phyloP scores from a whole-genome alignment of 1,140 invertebrate genomes.

The Tetramorium parvispinum region DNA sequence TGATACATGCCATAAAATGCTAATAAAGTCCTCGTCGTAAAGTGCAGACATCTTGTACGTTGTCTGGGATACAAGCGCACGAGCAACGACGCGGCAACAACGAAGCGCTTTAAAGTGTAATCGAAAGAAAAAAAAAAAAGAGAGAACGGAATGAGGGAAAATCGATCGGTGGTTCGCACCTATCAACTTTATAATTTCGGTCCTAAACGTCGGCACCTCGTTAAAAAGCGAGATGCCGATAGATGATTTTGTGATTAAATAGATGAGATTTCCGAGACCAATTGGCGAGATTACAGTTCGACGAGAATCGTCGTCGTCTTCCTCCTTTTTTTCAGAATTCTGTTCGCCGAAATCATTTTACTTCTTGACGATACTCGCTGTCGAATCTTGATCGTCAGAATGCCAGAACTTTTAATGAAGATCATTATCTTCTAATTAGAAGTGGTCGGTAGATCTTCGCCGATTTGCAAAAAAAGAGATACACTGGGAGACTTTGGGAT shows the following conservation, averaged over 20 bases:
- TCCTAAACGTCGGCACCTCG: slow-evolving; percentile 57
- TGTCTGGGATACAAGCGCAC: slow-evolving; percentile 44
- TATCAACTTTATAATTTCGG: slow-evolving; percentile 58
- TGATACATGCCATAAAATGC: slow-evolving; percentile 75
- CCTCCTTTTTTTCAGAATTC: neutral
- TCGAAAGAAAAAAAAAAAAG: neutral
- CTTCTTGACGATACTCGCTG: neutral
- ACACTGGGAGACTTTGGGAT: neutral
- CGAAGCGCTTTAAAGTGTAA: slow-evolving; percentile 5
- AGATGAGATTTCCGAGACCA: neutral
- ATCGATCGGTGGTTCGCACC: slow-evolving; percentile 58
- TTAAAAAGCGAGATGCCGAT: slow-evolving; percentile 16
- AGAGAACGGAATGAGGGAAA: slow-evolving; percentile 14
- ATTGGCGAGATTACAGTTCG: slow-evolving; percentile 27
- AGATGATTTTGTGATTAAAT: slow-evolving; percentile 44
- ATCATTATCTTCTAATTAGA: slow-evolving; percentile 55
- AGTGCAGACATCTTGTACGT: slow-evolving; percentile 59
- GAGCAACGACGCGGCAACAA: neutral
- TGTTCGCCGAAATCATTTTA: neutral
- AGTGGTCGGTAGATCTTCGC: neutral
- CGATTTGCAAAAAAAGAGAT: neutral
- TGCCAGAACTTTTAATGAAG: slow-evolving; percentile 56
- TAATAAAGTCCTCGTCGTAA: slow-evolving; percentile 77
- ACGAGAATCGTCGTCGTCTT: neutral
- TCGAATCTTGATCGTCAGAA: slow-evolving; percentile 27